Evolutionary conservation across 2,797 vertebrate species (phyloP).

Genomic region (Ptychobarbus kaznakovi): DNA sequence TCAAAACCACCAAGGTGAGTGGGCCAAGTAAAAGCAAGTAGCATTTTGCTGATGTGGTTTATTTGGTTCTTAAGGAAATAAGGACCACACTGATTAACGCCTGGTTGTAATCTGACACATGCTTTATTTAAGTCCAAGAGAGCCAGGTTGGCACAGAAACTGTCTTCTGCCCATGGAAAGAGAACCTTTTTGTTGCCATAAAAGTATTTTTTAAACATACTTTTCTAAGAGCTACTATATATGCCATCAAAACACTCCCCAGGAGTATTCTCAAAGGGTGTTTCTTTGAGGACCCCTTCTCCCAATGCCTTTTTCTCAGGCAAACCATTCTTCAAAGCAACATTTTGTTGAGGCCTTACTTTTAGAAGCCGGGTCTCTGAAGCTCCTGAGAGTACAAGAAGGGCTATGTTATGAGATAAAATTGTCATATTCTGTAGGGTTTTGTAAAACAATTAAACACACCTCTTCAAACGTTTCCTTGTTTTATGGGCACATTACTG

Average conservation of each 20-base stretch:
- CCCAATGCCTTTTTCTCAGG: slow-evolving; percentile 20
- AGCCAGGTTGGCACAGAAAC: background rate
- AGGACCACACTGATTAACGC: background rate
- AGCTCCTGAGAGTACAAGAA: slow-evolving; percentile 22
- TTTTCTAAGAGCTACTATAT: slow-evolving; percentile 32
- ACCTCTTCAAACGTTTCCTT: background rate
- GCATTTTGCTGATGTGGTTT: background rate
- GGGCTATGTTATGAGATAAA: slow-evolving; percentile 2
- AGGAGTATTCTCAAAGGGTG: slow-evolving; percentile 46
- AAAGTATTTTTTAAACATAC: slow-evolving; percentile 34
- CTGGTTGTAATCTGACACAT: background rate
- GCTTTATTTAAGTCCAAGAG: background rate
- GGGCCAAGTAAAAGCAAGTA: slow-evolving; percentile 14
- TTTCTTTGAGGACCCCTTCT: slow-evolving; percentile 34
- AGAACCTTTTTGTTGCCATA: slow-evolving; percentile 23
- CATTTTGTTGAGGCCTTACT: slow-evolving; percentile 37
- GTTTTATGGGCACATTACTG: slow-evolving; percentile 2
- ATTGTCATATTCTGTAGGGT: background rate
- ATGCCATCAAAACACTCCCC: slow-evolving; percentile 44
- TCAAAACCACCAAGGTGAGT: slow-evolving; percentile 85
- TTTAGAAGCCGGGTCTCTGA: slow-evolving; percentile 33
- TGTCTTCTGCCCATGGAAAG: slow-evolving; percentile 8
- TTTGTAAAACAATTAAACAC: slow-evolving; percentile 7
- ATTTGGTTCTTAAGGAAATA: background rate
- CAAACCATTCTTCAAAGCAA: slow-evolving; percentile 45